Conservation (phyloP, 2,888 invertebrate genomes). For the Cheilosia impressa region DNA sequence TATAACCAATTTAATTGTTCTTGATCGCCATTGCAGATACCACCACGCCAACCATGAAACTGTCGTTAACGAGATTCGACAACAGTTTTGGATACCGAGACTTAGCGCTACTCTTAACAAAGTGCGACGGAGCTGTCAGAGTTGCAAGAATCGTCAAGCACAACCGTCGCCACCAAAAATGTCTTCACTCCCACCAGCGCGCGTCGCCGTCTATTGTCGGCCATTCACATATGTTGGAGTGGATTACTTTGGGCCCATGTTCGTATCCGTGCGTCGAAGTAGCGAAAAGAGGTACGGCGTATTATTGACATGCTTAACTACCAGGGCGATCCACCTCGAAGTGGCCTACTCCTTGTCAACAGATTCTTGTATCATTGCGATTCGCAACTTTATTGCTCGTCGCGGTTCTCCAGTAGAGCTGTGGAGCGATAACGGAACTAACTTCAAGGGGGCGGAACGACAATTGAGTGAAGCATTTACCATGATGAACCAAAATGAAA, state of each 20-base stretch:
- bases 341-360: slow-evolving; percentile 7
- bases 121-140: slow-evolving; percentile 33
- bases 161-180: too few relatives aligned
- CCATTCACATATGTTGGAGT: too few relatives aligned
- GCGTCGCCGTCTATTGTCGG: too few relatives aligned
- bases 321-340: slow-evolving; percentile 57
- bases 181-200: too few relatives aligned
- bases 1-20: too few relatives aligned
- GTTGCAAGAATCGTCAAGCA: slow-evolving; percentile 19
- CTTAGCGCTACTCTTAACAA: background rate
- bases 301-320: slow-evolving; percentile 58
- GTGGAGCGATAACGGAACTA: slow-evolving; percentile 44
- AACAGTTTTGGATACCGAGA: background rate
- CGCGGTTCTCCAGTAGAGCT: slow-evolving; percentile 34
- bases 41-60: background rate
- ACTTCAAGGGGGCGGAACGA: slow-evolving; percentile 35
- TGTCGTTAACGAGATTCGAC: slow-evolving; percentile 13
- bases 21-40: background rate
- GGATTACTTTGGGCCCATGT: too few relatives aligned
- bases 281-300: slow-evolving; percentile 1
- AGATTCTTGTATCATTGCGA: slow-evolving; percentile 35
- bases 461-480: slow-evolving; percentile 23
- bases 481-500: slow-evolving; percentile 3
- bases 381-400: slow-evolving; percentile 38
- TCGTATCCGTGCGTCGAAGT: too few relatives aligned